Percentiles rank a stretch among this genome's conserved stretches.
These are phyloP conservation scores for Phaethornis superciliosus DNA, from an alignment of 2,113 vertebrate species.

Conservation along the genomic window DNA sequence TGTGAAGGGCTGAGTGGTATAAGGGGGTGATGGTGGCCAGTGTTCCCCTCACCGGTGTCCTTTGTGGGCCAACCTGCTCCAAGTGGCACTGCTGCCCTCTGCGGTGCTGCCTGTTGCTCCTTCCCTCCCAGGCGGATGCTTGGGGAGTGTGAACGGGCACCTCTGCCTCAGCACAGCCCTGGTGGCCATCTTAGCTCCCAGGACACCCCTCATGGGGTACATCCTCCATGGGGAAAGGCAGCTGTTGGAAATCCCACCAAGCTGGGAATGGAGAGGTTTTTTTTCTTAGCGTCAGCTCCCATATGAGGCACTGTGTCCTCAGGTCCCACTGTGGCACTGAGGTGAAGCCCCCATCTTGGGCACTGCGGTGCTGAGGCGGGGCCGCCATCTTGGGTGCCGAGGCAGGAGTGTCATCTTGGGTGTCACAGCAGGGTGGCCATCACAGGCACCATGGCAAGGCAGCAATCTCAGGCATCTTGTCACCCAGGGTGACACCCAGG, in stretches of 20 bases:
- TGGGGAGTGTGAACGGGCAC: fast-evolving
- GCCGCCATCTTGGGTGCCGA: too few relatives aligned
- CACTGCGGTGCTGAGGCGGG: fast-evolving
- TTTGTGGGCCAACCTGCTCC: fast-evolving
- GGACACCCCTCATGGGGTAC: fast-evolving
- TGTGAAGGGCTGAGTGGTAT: background rate
- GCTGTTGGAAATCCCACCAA: background rate
- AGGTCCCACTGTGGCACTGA: too few relatives aligned
- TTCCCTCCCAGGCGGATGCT: fast-evolving
- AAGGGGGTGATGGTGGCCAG: background rate
- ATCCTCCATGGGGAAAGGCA: fast-evolving
- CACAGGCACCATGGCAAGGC: background rate
- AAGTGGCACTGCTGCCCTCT: fast-evolving
- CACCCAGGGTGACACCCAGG: background rate
- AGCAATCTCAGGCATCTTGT: background rate
- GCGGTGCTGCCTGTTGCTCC: fast-evolving
- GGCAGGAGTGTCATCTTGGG: too few relatives aligned
- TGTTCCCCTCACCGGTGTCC: background rate
- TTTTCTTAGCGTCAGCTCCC: fast-evolving
- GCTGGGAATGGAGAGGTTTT: background rate
- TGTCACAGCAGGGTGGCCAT: background rate
- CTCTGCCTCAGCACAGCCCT: background rate
- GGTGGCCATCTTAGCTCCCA: background rate
- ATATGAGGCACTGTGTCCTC: fast-evolving
- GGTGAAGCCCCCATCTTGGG: background rate